Conservation (phyloP, 2,113 vertebrate species). For the Coreoperca whiteheadi region DNA sequence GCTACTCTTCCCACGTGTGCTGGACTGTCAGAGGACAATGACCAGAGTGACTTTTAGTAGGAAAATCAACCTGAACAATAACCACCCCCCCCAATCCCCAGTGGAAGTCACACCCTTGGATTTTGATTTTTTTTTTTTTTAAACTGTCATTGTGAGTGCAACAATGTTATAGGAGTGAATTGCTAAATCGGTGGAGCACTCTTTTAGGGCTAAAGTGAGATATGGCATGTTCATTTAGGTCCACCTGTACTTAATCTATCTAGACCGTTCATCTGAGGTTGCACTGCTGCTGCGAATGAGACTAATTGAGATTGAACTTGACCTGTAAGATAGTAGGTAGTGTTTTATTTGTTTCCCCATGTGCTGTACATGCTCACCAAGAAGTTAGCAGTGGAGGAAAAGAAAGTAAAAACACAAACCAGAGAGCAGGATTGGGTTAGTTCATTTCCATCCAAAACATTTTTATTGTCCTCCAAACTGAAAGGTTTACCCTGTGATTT, state of each 20-base stretch:
- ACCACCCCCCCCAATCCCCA: too few relatives aligned
- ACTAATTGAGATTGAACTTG: conserved; percentile 40
- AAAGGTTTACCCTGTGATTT: conserved; percentile 80
- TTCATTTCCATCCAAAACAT: conserved; percentile 81
- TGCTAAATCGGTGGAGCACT: too few relatives aligned
- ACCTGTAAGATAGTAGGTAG: conserved; percentile 49
- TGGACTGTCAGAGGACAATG: too few relatives aligned
- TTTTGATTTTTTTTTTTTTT: too few relatives aligned
- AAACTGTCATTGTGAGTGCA: too few relatives aligned
- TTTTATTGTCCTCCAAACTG: conserved; percentile 82
- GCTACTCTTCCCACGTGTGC: too few relatives aligned
- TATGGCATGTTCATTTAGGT: neutral
- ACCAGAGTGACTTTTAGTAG: too few relatives aligned
- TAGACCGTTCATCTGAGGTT: neutral
- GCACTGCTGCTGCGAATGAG: neutral
- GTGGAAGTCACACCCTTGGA: too few relatives aligned
- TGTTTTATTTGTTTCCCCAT: conserved; percentile 64
- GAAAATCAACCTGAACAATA: too few relatives aligned
- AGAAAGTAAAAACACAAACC: conserved; percentile 44
- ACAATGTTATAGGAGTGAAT: too few relatives aligned
- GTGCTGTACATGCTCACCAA: conserved; percentile 55
- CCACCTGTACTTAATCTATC: neutral
- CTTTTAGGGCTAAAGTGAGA: neutral
- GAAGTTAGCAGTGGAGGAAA: conserved; percentile 49
- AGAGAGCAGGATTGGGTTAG: conserved; percentile 70